These are phyloP conservation scores for Spatulosminthurus flaviceps DNA, from an alignment of 2,888 invertebrate genomes.

Conservation along the genomic window DNA sequence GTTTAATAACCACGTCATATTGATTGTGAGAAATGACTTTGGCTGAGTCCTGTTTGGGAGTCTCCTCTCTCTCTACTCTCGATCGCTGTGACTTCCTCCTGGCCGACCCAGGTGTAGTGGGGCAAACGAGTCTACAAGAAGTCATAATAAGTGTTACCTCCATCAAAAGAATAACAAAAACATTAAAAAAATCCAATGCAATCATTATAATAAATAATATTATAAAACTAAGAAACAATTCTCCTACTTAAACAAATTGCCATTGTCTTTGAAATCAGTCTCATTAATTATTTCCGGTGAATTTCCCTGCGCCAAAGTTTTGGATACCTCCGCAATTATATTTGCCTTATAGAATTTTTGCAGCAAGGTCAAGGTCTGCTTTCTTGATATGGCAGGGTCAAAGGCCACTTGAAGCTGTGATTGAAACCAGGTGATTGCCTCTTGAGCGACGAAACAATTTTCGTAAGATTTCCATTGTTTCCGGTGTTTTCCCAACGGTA, in stretches of 20 bases:
- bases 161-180: background rate
- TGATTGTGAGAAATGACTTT: conserved; percentile 35
- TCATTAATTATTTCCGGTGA: conserved; percentile 50
- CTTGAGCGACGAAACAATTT: conserved; percentile 57
- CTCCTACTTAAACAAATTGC: conserved; percentile 54
- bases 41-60: conserved; percentile 35
- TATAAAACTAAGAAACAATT: too few species aligned
- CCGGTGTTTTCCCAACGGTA: conserved; percentile 59
- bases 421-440: conserved; percentile 60
- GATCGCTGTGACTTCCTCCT: background rate
- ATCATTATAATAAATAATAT: too few species aligned
- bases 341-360: conserved; percentile 62
- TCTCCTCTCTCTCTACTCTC: background rate
- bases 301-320: background rate
- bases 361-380: conserved; percentile 55
- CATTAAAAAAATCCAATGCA: background rate
- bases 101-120: background rate
- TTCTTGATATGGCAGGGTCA: conserved; percentile 54
- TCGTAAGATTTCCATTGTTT: conserved; percentile 57
- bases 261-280: conserved; percentile 61
- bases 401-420: conserved; percentile 55
- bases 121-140: conserved; percentile 29
- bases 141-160: background rate
- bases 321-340: conserved; percentile 56
- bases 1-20: conserved; percentile 55